These are phyloP conservation scores for Eurystomus gularis DNA, from an alignment of 2,113 vertebrate genomes.

Conservation along the genomic window DNA sequence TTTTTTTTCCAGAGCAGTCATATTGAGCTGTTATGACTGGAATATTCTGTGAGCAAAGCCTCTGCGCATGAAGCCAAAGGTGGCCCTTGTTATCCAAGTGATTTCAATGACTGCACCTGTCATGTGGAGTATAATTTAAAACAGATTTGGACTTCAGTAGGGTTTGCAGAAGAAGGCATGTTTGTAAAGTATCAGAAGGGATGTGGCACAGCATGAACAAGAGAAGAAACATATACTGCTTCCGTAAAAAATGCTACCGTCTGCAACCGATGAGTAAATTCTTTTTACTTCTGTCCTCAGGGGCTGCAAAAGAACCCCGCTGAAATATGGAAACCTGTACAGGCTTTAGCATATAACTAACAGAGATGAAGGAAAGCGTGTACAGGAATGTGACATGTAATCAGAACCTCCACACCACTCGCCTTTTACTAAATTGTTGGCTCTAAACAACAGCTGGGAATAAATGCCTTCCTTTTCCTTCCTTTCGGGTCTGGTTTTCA, in stretches of 20 bases:
- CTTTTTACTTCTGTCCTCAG: neutral
- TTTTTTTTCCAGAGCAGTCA: neutral
- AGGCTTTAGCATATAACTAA: neutral
- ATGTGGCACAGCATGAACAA: slow-evolving; percentile 17
- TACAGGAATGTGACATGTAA: neutral
- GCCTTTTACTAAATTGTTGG: neutral
- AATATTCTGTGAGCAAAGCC: neutral
- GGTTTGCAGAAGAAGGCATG: neutral
- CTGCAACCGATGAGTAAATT: slow-evolving; percentile 1
- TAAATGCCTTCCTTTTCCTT: neutral
- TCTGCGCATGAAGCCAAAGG: neutral
- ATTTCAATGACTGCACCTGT: neutral
- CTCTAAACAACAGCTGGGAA: neutral
- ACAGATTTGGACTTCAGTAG: neutral
- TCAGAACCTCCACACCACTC: neutral
- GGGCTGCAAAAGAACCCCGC: neutral
- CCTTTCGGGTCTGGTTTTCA: neutral
- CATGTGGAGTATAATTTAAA: neutral
- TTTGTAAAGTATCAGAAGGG: slow-evolving; percentile 20
- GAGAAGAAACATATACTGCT: slow-evolving; percentile 3
- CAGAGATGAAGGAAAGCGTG: neutral
- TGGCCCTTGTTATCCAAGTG: neutral
- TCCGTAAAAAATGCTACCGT: neutral
- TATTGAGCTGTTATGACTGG: neutral
- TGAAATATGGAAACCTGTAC: neutral